These are phyloP conservation scores for Oncorhynchus gorbuscha DNA, from an alignment of 2,113 vertebrate species.

Conservation along the genomic window DNA sequence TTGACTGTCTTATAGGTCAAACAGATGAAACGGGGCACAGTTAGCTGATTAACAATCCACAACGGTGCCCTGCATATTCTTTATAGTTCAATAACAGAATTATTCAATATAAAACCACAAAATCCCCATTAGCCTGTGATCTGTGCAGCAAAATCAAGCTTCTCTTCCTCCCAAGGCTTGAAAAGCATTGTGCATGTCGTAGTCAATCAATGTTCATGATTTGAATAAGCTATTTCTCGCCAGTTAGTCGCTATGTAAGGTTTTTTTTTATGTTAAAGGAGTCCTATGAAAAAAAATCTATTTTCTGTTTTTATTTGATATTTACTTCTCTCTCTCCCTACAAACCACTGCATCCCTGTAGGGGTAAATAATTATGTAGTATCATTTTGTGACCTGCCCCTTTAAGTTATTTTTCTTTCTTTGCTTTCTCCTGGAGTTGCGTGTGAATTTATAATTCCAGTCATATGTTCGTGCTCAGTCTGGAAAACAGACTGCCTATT, in stretches of 20 bases:
- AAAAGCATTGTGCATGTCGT: conserved; percentile 67
- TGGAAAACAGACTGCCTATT: conserved; percentile 54
- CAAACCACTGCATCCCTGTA: conserved; percentile 52
- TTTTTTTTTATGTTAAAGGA: conserved; percentile 40
- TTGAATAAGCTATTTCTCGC: conserved; percentile 66
- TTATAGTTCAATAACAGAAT: conserved; percentile 31
- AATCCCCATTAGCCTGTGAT: not conserved
- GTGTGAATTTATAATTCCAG: conserved; percentile 57
- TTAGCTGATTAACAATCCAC: not conserved
- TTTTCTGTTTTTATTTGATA: conserved; percentile 50
- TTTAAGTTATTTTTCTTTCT: conserved; percentile 67
- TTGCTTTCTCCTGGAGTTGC: conserved; percentile 48
- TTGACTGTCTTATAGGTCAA: conserved; percentile 4
- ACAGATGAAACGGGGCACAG: not conserved
- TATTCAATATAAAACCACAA: conserved; percentile 7
- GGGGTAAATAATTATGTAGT: conserved; percentile 41
- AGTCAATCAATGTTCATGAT: conserved; percentile 52
- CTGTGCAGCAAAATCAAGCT: not conserved
- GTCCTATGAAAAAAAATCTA: conserved; percentile 34
- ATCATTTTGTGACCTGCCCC: conserved; percentile 46
- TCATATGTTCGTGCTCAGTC: conserved; percentile 57
- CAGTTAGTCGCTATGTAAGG: conserved; percentile 57
- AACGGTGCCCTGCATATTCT: conserved; percentile 24
- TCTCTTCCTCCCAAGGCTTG: conserved; percentile 41
- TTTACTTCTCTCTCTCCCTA: conserved; percentile 41